Conservation (phyloP, 2,113 vertebrate species). For the Melozone crissalis region DNA sequence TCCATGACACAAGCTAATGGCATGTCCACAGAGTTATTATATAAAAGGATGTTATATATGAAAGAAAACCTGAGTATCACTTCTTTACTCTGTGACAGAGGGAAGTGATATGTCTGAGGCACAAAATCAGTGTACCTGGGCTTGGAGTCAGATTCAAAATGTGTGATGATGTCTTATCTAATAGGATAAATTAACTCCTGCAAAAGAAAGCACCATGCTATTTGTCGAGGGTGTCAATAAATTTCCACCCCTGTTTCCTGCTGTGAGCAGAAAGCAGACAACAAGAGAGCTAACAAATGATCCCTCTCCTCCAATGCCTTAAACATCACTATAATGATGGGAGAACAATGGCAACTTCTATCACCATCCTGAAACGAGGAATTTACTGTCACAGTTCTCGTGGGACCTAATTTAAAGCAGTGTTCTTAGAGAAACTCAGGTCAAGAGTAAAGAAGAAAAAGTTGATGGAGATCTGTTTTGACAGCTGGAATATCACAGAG, state of each 20-base stretch:
- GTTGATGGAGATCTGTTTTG: constrained; percentile 63
- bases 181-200: neutral
- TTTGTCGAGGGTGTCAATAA: neutral
- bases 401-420: constrained; percentile 75
- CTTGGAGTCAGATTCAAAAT: neutral
- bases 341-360: constrained; percentile 66
- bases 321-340: constrained; percentile 40
- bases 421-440: constrained; percentile 66
- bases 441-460: constrained; percentile 59
- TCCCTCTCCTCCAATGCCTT: neutral
- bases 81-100: neutral
- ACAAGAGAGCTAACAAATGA: neutral
- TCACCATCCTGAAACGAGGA: constrained; percentile 48
- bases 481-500: constrained; percentile 58
- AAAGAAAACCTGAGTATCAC: neutral
- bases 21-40: neutral
- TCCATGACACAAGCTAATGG: neutral
- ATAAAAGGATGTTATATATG: neutral
- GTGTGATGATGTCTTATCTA: neutral
- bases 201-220: neutral
- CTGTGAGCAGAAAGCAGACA: neutral
- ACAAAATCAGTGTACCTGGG: neutral
- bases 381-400: constrained; percentile 68
- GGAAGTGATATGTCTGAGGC: neutral
- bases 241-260: neutral